Conservation (phyloP, 2,888 invertebrate species). For the Andrena praecox region DNA sequence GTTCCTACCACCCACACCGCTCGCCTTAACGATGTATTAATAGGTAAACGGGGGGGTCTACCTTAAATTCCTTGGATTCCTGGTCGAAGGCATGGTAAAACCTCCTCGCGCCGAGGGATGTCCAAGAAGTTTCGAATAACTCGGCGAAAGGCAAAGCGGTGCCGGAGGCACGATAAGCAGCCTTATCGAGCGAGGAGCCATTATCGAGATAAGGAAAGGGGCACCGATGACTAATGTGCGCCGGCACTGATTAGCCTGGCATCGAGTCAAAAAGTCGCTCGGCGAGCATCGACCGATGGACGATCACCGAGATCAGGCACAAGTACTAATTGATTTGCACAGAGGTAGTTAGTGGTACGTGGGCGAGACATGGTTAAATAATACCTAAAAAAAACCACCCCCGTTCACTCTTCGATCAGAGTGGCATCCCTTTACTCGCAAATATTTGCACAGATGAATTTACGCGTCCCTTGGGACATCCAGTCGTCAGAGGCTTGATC, state of each 20-base stretch:
- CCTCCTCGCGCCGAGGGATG: background rate
- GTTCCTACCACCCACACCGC: conserved; percentile 34
- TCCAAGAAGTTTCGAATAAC: too few relatives aligned
- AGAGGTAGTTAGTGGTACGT: conserved; percentile 52
- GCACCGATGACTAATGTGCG: conserved; percentile 47
- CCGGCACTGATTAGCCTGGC: conserved; percentile 53
- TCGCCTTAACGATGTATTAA: conserved; percentile 25
- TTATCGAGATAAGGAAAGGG: conserved; percentile 49
- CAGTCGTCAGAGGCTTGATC: background rate
- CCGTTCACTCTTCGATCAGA: background rate
- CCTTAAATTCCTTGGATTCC: background rate
- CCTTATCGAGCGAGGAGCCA: conserved; percentile 48
- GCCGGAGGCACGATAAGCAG: background rate
- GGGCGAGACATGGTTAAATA: background rate
- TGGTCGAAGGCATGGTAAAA: background rate
- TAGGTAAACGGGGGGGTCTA: background rate
- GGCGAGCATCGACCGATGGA: conserved; percentile 47
- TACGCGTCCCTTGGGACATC: too few relatives aligned
- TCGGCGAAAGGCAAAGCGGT: background rate
- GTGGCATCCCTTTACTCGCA: background rate
- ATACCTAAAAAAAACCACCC: background rate
- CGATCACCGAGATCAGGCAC: conserved; percentile 5
- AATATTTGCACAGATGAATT: background rate
- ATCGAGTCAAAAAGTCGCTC: conserved; percentile 41
- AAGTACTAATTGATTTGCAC: conserved; percentile 45